phyloP scores from a whole-genome alignment of 2,888 invertebrate genomes.

The Loripinus fragilis region DNA sequence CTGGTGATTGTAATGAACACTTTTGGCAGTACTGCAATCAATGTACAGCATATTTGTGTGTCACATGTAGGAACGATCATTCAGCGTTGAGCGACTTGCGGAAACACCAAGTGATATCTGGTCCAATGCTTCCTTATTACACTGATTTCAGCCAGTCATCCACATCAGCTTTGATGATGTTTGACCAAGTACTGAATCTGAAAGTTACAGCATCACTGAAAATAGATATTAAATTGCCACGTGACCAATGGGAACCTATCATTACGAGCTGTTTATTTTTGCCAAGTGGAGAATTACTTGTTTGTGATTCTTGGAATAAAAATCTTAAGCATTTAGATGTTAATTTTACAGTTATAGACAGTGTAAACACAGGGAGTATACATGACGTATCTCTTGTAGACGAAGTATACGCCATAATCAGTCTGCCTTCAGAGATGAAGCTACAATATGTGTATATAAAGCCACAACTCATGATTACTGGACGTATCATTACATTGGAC shows the following conservation, averaged over 20 bases:
- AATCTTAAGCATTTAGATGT: not conserved
- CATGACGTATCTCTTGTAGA: not conserved
- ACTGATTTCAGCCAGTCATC: not conserved
- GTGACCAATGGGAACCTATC: not conserved
- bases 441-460: not conserved
- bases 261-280: not conserved
- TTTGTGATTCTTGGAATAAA: not conserved
- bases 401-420: not conserved
- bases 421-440: not conserved
- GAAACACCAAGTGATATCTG: not conserved
- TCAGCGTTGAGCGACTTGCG: not conserved
- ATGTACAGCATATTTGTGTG: not conserved
- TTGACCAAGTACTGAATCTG: not conserved
- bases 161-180: not conserved
- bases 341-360: not conserved
- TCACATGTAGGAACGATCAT: not conserved
- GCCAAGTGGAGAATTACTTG: not conserved
- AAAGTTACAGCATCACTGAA: not conserved
- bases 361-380: not conserved
- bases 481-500: not conserved
- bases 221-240: not conserved
- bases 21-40: not conserved
- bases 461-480: not conserved
- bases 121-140: not conserved
- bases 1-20: not conserved